Evolutionary conservation across 2,888 invertebrate species (phyloP).

Genomic region (Tetragnatha montana): DNA sequence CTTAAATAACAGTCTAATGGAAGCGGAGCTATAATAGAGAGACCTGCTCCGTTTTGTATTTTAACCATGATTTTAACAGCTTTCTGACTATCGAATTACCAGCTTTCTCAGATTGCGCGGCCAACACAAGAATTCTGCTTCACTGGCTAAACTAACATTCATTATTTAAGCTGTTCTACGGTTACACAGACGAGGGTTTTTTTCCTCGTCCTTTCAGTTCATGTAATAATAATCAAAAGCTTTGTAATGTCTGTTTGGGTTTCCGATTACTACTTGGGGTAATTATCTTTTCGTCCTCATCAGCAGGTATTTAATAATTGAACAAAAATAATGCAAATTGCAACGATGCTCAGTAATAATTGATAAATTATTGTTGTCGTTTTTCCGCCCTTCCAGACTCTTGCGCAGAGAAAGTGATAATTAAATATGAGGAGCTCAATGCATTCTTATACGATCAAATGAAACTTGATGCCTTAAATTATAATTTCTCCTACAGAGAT

Average conservation of each 20-base stretch:
- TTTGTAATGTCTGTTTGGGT: conserved; percentile 70
- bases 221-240: conserved; percentile 65
- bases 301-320: conserved; percentile 67
- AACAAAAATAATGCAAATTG: conserved; percentile 56
- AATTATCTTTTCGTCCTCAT: conserved; percentile 66
- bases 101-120: conserved; percentile 40
- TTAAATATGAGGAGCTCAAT: not conserved
- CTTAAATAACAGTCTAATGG: conserved; percentile 65
- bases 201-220: conserved; percentile 42
- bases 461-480: conserved; percentile 20
- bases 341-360: conserved; percentile 57
- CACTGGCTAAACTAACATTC: conserved; percentile 65
- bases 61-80: conserved; percentile 62
- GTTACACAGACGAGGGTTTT: conserved; percentile 29
- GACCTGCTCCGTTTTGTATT: conserved; percentile 55
- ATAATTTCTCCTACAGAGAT: conserved; percentile 7
- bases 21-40: conserved; percentile 55
- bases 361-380: conserved; percentile 30
- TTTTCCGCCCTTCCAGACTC: conserved; percentile 3
- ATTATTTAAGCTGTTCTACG: conserved; percentile 52
- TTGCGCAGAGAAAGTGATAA: conserved; percentile 7
- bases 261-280: conserved; percentile 55
- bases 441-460: conserved; percentile 16
- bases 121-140: conserved; percentile 52
- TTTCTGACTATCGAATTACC: conserved; percentile 65